These are phyloP conservation scores for Euura lappo DNA, from an alignment of 1,140 invertebrate genomes.

Conservation along the genomic window DNA sequence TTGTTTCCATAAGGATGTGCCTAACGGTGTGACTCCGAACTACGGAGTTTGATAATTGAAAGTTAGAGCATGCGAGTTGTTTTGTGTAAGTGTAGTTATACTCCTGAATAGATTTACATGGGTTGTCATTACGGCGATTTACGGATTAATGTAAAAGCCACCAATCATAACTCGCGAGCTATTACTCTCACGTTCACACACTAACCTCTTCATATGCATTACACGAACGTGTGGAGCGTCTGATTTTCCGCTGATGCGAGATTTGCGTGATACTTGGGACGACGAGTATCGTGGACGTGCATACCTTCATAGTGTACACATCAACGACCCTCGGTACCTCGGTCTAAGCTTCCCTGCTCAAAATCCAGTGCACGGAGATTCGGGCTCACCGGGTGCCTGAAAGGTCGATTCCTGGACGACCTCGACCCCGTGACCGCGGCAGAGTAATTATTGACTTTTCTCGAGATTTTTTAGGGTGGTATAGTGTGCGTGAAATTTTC, in stretches of 20 bases:
- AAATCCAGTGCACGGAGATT: background rate
- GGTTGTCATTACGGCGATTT: background rate
- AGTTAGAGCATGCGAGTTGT: background rate
- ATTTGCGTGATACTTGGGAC: background rate
- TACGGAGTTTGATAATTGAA: too few species aligned
- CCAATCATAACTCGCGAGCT: background rate
- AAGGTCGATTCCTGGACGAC: background rate
- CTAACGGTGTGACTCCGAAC: too few species aligned
- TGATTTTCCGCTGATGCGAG: background rate
- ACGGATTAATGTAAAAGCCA: background rate
- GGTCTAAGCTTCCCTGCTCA: background rate
- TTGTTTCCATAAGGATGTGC: too few species aligned
- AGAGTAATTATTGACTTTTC: background rate
- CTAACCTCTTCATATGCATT: too few species aligned
- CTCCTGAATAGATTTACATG: background rate
- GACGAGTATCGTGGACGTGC: background rate
- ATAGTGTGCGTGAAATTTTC: too few species aligned
- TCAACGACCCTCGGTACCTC: background rate
- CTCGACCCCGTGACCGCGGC: slow-evolving; percentile 3
- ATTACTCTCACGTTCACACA: too few species aligned
- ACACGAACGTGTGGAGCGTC: background rate
- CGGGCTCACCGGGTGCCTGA: background rate
- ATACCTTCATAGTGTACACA: background rate
- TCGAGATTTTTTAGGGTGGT: background rate
- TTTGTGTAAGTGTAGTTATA: background rate